These are phyloP conservation scores for Conus ventricosus DNA, from an alignment of 1,140 invertebrate genomes.

Conservation along the genomic window DNA sequence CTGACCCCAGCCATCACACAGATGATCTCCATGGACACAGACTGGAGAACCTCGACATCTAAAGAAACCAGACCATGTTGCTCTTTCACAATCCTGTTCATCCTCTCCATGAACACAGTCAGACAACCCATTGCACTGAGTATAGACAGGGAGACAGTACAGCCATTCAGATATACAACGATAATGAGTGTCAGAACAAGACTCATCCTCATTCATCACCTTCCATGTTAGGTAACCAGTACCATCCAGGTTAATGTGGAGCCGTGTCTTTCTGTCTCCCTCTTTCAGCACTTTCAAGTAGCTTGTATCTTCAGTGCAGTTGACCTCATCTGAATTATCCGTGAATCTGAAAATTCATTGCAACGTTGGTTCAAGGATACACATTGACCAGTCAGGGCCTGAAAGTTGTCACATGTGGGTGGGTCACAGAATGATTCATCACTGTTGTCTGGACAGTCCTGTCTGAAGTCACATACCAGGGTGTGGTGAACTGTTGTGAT, in stretches of 20 bases:
- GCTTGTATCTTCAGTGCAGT: too few species aligned
- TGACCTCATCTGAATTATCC: neutral
- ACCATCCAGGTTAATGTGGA: neutral
- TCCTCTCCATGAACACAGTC: conserved; percentile 8
- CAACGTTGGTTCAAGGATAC: neutral
- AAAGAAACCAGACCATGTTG: conserved; percentile 37
- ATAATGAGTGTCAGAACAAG: conserved; percentile 20
- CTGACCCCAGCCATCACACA: too few species aligned
- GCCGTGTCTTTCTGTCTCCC: too few species aligned
- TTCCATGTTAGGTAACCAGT: neutral
- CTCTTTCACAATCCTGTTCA: conserved; percentile 8
- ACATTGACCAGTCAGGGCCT: neutral
- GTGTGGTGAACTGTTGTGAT: neutral
- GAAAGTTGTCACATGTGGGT: neutral
- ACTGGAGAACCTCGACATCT: conserved; percentile 23
- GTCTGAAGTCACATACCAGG: conserved; percentile 7
- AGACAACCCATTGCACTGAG: conserved; percentile 11
- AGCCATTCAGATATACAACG: neutral
- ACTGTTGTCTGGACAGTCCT: neutral
- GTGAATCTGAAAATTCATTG: neutral
- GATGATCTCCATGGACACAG: conserved; percentile 19
- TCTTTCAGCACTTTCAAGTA: too few species aligned
- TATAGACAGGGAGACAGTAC: conserved; percentile 16
- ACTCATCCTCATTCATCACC: neutral
- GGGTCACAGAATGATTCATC: neutral